phyloP scores from a whole-genome alignment of 2,797 vertebrate genomes.

The Gymnodraco acuticeps region DNA sequence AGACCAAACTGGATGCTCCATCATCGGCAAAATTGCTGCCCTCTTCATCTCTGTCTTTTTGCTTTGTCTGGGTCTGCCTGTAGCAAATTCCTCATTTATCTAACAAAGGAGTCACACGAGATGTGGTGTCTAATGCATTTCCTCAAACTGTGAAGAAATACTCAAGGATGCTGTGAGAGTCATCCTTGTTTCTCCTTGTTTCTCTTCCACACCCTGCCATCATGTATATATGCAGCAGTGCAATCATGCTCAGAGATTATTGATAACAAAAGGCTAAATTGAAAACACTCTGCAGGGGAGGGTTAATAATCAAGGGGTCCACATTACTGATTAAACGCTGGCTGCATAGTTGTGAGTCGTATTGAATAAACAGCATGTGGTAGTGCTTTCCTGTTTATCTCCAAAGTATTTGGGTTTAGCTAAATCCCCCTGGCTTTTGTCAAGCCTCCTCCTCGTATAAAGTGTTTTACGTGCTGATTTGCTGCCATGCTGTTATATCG shows the following conservation, averaged over 20 bases:
- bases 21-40: not conserved
- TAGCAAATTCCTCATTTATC: slow-evolving; percentile 2
- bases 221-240: slow-evolving; percentile 53
- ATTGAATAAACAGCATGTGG: slow-evolving; percentile 72
- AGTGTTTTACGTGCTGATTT: slow-evolving; percentile 54
- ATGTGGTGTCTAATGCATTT: slow-evolving; percentile 39
- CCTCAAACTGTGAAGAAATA: slow-evolving; percentile 33
- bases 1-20: not conserved
- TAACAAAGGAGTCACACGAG: slow-evolving; percentile 18
- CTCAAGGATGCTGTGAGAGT: slow-evolving; percentile 17
- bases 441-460: slow-evolving; percentile 58
- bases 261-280: slow-evolving; percentile 75
- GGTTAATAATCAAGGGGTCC: slow-evolving; percentile 73
- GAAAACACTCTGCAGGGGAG: slow-evolving; percentile 70
- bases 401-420: slow-evolving; percentile 61
- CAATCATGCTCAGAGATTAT: slow-evolving; percentile 73
- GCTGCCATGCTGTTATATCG: slow-evolving; percentile 55
- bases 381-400: slow-evolving; percentile 74
- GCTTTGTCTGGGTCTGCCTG: slow-evolving; percentile 9
- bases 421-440: slow-evolving; percentile 69
- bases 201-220: slow-evolving; percentile 42
- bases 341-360: slow-evolving; percentile 59
- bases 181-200: slow-evolving; percentile 25
- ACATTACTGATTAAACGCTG: slow-evolving; percentile 74
- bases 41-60: not conserved